Evolutionary conservation across 2,113 vertebrate genomes (phyloP).

Genomic region (Todiramphus saurophagus): DNA sequence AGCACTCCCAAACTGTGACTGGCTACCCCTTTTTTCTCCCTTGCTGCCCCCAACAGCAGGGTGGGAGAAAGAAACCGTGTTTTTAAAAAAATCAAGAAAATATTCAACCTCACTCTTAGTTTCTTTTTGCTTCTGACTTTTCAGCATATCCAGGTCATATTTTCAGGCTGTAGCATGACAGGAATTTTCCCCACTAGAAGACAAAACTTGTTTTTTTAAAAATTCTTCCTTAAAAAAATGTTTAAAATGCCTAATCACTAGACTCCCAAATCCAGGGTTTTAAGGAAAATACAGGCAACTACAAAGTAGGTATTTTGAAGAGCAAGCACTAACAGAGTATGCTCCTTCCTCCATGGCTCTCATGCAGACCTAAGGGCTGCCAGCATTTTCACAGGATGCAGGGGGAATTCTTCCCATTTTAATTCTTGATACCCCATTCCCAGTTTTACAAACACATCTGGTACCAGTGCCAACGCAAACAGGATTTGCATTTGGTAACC

Average conservation of each 20-base stretch:
- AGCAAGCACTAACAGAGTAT: background rate
- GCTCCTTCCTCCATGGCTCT: fast-evolving
- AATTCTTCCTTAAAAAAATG: background rate
- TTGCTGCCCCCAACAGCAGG: background rate
- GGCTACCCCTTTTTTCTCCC: fast-evolving
- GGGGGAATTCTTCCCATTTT: conserved; percentile 32
- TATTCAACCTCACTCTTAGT: background rate
- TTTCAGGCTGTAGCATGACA: background rate
- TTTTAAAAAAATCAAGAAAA: background rate
- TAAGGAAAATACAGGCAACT: background rate
- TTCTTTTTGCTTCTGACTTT: background rate
- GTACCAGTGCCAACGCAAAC: background rate
- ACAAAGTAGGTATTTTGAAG: background rate
- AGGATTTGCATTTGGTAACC: conserved; percentile 25
- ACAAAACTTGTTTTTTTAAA: background rate
- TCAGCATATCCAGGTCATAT: background rate
- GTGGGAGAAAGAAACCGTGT: background rate
- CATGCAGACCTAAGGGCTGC: background rate
- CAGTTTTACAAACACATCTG: background rate
- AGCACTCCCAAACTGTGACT: background rate
- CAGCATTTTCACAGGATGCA: conserved; percentile 28
- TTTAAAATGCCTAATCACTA: background rate
- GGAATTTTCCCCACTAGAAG: background rate
- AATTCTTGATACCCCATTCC: conserved; percentile 23
- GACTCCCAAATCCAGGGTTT: background rate